Evolutionary conservation across 2,113 vertebrate species (phyloP).

Genomic region (Paracanthobrama guichenoti): DNA sequence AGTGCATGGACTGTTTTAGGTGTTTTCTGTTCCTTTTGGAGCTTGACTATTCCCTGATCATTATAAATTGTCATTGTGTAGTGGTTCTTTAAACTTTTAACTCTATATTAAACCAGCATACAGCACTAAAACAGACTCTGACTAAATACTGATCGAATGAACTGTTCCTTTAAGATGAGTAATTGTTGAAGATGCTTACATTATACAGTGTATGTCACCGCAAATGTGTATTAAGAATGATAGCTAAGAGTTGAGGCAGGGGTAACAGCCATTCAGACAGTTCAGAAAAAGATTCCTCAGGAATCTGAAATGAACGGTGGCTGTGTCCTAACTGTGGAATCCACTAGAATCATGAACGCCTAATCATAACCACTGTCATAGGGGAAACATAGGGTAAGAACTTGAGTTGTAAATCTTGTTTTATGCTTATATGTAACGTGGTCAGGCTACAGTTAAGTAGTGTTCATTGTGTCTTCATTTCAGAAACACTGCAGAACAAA

Average conservation of each 20-base stretch:
- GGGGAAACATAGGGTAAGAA: background rate
- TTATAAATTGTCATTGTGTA: background rate
- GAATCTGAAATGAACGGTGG: slow-evolving; percentile 33
- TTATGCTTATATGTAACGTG: slow-evolving; percentile 26
- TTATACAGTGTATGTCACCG: background rate
- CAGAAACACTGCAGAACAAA: slow-evolving; percentile 48
- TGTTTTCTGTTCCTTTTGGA: background rate
- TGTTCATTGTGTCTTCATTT: slow-evolving; percentile 37
- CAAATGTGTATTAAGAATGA: background rate
- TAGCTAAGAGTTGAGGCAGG: background rate
- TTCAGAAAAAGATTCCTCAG: slow-evolving; percentile 35
- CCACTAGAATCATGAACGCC: slow-evolving; percentile 36
- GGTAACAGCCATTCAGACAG: slow-evolving; percentile 32
- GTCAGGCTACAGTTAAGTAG: slow-evolving; percentile 32
- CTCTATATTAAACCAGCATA: background rate
- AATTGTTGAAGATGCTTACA: background rate
- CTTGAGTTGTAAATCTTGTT: slow-evolving; percentile 22
- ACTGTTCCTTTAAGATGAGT: background rate
- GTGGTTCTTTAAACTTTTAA: background rate
- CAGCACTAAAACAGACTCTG: background rate
- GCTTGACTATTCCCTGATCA: background rate
- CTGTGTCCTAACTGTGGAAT: slow-evolving; percentile 42
- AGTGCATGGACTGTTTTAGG: too few relatives aligned
- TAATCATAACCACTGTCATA: slow-evolving; percentile 24
- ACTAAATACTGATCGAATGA: background rate